Conservation (phyloP, 2,888 invertebrate species). For the Philonicus albiceps region DNA sequence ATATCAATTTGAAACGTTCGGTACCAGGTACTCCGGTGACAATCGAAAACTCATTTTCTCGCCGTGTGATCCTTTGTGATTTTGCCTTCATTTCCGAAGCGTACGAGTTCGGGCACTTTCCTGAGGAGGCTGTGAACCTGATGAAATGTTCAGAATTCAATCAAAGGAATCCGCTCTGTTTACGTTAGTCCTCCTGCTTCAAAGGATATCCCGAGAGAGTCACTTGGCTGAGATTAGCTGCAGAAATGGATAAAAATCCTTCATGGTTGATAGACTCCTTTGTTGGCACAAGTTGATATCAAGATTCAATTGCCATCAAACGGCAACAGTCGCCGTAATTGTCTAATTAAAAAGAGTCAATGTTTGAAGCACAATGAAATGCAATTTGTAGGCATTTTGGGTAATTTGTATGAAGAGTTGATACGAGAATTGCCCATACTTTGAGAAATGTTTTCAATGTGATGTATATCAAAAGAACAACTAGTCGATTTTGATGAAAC, state of each 20-base stretch:
- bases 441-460: too few relatives aligned
- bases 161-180: neutral
- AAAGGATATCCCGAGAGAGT: neutral
- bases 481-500: too few relatives aligned
- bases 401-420: neutral
- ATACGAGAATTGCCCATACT: neutral
- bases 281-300: neutral
- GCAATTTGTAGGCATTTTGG: neutral
- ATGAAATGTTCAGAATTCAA: neutral
- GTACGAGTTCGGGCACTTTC: neutral
- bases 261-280: neutral
- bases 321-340: neutral
- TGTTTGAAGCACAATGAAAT: neutral
- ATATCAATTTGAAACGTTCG: neutral
- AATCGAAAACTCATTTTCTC: neutral
- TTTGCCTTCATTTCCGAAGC: neutral
- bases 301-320: neutral
- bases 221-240: neutral
- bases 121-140: neutral
- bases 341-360: neutral
- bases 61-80: neutral
- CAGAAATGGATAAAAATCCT: neutral
- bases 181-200: neutral
- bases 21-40: neutral
- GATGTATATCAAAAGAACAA: too few relatives aligned